A percentile compares a stretch with the other conserved stretches of the same genome.
phyloP scores from a whole-genome alignment of 2,888 invertebrate genomes.

The Callyntrura sp. region DNA sequence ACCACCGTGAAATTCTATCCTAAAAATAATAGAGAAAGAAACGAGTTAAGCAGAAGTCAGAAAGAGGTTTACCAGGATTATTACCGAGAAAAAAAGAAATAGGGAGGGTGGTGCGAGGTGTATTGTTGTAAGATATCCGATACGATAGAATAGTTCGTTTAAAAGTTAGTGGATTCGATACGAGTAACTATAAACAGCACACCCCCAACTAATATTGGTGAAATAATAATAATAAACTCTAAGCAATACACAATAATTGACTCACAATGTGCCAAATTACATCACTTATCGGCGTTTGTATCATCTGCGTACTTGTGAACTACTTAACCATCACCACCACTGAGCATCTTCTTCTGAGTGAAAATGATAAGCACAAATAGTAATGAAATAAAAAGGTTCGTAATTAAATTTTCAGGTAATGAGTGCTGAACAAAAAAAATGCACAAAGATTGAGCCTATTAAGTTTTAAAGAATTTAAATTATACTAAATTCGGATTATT shows the following conservation, averaged over 20 bases:
- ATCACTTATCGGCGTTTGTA: slow-evolving; percentile 46
- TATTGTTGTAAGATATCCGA: background rate
- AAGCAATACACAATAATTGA: slow-evolving; percentile 27
- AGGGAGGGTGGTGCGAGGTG: background rate
- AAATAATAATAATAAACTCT: slow-evolving; percentile 55
- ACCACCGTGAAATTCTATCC: slow-evolving; percentile 65
- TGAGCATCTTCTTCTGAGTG: background rate
- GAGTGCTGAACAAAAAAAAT: slow-evolving; percentile 33
- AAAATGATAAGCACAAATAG: slow-evolving; percentile 39
- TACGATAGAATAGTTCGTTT: background rate
- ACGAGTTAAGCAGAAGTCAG: background rate
- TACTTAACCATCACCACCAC: slow-evolving; percentile 21
- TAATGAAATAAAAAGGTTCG: slow-evolving; percentile 51
- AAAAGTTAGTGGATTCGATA: background rate
- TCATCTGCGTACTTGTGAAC: slow-evolving; percentile 19
- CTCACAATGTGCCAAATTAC: slow-evolving; percentile 58
- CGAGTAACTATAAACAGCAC: background rate
- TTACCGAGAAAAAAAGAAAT: slow-evolving; percentile 21
- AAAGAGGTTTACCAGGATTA: slow-evolving; percentile 6
- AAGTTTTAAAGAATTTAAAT: slow-evolving; percentile 22
- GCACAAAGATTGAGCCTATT: background rate
- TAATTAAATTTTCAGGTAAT: slow-evolving; percentile 56
- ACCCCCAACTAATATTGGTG: slow-evolving; percentile 1
- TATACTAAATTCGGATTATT: slow-evolving; percentile 66
- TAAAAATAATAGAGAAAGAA: slow-evolving; percentile 44